phyloP scores from a whole-genome alignment of 2,888 invertebrate species.

The Andrena dorsata region DNA sequence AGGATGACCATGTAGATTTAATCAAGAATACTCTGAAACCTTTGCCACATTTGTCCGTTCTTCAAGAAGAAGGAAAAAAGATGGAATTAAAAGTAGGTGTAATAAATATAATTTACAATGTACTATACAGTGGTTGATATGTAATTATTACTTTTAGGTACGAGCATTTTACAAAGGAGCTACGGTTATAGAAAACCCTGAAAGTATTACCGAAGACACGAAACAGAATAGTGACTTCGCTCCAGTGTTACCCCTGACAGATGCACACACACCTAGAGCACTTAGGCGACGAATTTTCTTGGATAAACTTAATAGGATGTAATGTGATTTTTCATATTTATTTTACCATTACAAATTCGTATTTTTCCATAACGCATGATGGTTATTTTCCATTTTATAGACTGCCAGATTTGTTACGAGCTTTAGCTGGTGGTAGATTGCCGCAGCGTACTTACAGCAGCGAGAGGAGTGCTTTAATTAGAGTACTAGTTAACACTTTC shows the following conservation, averaged over 20 bases:
- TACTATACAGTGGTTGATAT: conserved; percentile 1
- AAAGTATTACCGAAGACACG: conserved; percentile 67
- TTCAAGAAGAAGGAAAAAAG: conserved; percentile 88
- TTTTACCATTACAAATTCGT: neutral
- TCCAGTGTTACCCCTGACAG: conserved; percentile 88
- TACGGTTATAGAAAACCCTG: conserved; percentile 80
- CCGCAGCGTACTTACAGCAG: conserved; percentile 68
- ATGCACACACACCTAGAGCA: conserved; percentile 89
- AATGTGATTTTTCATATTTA: conserved; percentile 74
- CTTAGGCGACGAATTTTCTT: conserved; percentile 90
- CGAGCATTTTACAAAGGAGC: conserved; percentile 88
- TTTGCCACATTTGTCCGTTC: conserved; percentile 87
- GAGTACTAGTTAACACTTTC: conserved; percentile 88
- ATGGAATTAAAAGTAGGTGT: conserved; percentile 87
- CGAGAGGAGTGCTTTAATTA: conserved; percentile 72
- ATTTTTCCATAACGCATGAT: conserved; percentile 23
- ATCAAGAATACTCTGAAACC: conserved; percentile 85
- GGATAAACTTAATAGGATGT: conserved; percentile 89
- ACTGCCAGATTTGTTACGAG: conserved; percentile 87
- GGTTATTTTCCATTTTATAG: conserved; percentile 68
- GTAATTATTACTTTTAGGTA: conserved; percentile 81
- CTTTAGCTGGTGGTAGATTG: conserved; percentile 82
- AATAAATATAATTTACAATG: conserved; percentile 16
- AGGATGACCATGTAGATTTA: conserved; percentile 84
- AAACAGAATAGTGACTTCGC: conserved; percentile 79